Conservation (phyloP, 2,113 vertebrate species). For the Spea multiplicata region DNA sequence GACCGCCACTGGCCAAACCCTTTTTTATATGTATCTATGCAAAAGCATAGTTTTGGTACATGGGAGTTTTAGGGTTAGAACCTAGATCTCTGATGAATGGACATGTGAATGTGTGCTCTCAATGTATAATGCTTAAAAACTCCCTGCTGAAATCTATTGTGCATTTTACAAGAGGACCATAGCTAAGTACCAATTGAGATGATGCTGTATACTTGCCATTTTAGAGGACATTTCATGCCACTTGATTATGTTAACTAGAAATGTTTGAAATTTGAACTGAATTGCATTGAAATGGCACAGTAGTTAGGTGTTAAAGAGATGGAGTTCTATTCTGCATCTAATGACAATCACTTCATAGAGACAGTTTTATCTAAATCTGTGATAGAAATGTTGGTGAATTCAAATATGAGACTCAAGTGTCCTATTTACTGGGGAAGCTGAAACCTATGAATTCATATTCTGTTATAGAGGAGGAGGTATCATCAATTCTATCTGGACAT, state of each 20-base stretch:
- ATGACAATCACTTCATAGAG: constrained; percentile 62
- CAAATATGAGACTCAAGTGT: constrained; percentile 46
- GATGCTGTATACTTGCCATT: constrained; percentile 75
- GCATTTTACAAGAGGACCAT: constrained; percentile 70
- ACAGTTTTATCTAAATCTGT: constrained; percentile 63
- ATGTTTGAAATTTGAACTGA: constrained; percentile 77
- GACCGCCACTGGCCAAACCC: no score
- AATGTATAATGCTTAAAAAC: constrained; percentile 70
- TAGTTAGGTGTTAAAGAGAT: constrained; percentile 70
- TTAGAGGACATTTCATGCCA: constrained; percentile 75
- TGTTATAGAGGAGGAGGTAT: constrained; percentile 41
- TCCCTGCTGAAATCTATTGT: constrained; percentile 77
- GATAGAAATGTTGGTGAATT: constrained; percentile 52
- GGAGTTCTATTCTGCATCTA: constrained; percentile 60
- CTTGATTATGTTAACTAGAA: constrained; percentile 83
- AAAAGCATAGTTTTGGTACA: background rate
- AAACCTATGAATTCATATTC: constrained; percentile 38
- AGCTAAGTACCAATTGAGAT: constrained; percentile 77
- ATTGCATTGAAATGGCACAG: constrained; percentile 75
- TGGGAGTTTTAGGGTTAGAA: constrained; percentile 66
- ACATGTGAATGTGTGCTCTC: constrained; percentile 71
- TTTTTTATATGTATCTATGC: background rate
- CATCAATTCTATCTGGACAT: constrained; percentile 40
- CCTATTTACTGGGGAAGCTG: constrained; percentile 43
- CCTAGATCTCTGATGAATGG: constrained; percentile 76